Base-by-base conservation (phyloP, 2,888 invertebrate genomes). In the Psylliodes chrysocephalus region DNA sequence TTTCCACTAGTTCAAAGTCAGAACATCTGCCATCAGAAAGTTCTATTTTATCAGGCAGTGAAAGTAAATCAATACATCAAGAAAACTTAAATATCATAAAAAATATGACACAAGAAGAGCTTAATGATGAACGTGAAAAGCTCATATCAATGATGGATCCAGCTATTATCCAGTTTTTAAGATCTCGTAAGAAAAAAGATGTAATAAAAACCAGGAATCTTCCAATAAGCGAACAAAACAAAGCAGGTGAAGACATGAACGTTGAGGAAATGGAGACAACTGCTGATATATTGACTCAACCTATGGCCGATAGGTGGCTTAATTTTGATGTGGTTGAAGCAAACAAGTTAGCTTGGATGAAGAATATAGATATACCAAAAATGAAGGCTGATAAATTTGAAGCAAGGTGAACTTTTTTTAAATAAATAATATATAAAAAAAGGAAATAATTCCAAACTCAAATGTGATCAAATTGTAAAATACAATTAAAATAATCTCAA, bases 291-390 rank as follows among this genome's bases (percentile, higher is more conserved):
- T 74, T 90, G 3, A 84, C 86, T 12, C 85, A 86, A 70, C 87
- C 90, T 17, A 84, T 88, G 66, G 81, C 89, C 0, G 86, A 89
- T 64, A 88, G 89, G 49, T 96, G 94, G 93, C 79, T 95, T 0
- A 88, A 96, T 79, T 96, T 96, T 87, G 88, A 94, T 80, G 85
- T 88, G n/a, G 79, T 95, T 42, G 97, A 97, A 82, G 86, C 87
- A 68, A 92, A 93, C 70, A 97, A 97, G 81, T 80, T 96, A 14
- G 89, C 91, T 75, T 97, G 97, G 96, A 93, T 94, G 87, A 90
- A 90, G 78, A 82, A 86, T 52, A 79, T 85, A n/a, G 87, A 90
- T 63, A 81, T 89, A n/a, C 85, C 88, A 0, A 82, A 83, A 67
- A 72, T 81, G 7, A 86, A 86, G 49, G 81, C 86, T 0, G 85